Evolutionary conservation across 2,113 vertebrate species (phyloP).

Genomic region (Notechis scutatus): DNA sequence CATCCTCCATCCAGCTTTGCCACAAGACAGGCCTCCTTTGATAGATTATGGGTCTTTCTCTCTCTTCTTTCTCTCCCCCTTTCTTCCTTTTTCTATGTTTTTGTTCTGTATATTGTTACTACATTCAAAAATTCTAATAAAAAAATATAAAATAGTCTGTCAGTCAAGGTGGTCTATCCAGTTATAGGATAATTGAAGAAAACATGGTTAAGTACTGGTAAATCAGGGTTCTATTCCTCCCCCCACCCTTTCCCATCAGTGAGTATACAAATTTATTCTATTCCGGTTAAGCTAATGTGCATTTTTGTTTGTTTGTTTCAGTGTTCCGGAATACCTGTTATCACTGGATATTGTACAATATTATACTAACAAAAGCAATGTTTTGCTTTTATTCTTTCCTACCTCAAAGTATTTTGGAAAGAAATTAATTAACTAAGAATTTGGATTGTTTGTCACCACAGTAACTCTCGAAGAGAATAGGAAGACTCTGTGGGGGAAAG

Average conservation of each 20-base stretch:
- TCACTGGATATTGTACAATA: background rate
- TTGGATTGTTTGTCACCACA: background rate
- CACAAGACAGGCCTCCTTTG: background rate
- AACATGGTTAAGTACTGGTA: background rate
- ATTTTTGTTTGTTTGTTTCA: background rate
- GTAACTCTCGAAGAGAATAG: background rate
- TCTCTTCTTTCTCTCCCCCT: too few species aligned
- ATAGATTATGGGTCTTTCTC: background rate
- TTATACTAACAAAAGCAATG: background rate
- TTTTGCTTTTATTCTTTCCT: background rate
- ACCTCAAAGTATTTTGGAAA: background rate
- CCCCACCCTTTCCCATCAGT: background rate
- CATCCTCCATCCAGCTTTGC: background rate
- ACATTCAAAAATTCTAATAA: background rate
- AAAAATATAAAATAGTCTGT: background rate
- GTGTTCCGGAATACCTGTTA: background rate
- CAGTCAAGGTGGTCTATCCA: background rate
- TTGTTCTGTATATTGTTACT: background rate
- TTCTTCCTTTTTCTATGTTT: background rate
- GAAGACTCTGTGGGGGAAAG: background rate
- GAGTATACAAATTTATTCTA: background rate
- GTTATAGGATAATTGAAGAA: background rate
- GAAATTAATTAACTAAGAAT: background rate
- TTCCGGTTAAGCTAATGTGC: background rate
- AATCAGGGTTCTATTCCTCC: background rate